Evolutionary conservation across 2,113 vertebrate species (phyloP).

Genomic region (Aspidoscelis tigris): DNA sequence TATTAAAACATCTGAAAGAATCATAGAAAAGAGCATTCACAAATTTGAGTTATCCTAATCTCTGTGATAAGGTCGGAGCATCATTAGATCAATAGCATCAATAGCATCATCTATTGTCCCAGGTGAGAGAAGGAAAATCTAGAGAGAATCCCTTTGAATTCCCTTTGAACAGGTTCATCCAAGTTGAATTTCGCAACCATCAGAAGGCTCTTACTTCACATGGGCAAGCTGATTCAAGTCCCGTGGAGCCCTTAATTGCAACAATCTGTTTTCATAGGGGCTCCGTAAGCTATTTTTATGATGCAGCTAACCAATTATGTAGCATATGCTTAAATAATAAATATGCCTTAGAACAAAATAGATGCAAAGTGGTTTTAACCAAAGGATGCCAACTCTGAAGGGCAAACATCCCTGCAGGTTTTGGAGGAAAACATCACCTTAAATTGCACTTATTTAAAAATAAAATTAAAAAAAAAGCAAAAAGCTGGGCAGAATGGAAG

Average conservation of each 20-base stretch:
- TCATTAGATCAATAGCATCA: neutral
- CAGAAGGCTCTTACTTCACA: conserved; percentile 9
- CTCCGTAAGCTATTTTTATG: neutral
- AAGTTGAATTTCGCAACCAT: conserved; percentile 11
- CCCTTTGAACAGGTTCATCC: neutral
- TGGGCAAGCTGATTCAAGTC: neutral
- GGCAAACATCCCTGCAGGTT: neutral
- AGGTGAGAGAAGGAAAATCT: neutral
- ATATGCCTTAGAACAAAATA: neutral
- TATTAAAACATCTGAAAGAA: neutral
- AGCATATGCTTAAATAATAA: conserved; percentile 29
- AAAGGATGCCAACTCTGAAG: neutral
- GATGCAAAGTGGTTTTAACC: conserved; percentile 6
- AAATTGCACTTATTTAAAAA: conserved; percentile 2
- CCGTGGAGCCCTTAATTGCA: neutral
- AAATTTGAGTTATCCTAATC: neutral
- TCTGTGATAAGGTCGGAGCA: neutral
- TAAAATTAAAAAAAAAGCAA: neutral
- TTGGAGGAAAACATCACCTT: neutral
- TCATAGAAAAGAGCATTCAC: neutral
- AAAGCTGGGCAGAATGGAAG: neutral
- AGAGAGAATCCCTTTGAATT: neutral
- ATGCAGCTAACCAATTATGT: conserved; percentile 13
- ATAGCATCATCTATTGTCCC: neutral
- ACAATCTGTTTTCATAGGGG: conserved; percentile 5